These are phyloP conservation scores for Rattus rattus DNA, from an alignment of 2,113 vertebrate genomes.

Conservation along the genomic window DNA sequence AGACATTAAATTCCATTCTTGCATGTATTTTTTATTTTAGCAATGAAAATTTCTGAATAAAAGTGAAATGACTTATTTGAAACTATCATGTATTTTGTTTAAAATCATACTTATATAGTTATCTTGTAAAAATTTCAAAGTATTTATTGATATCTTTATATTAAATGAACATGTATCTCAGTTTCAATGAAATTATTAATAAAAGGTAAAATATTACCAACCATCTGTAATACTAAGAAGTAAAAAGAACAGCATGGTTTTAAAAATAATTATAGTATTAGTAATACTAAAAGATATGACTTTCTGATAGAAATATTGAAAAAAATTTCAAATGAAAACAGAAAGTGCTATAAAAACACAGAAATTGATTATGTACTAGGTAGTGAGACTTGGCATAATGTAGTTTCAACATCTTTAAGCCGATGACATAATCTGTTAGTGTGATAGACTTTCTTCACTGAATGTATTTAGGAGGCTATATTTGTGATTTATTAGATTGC, in stretches of 20 bases:
- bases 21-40: background rate
- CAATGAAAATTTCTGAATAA: conserved; percentile 21
- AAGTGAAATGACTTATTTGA: background rate
- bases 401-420: conserved; percentile 34
- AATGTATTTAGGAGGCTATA: background rate
- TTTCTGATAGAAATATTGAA: background rate
- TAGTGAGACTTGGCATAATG: background rate
- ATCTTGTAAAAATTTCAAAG: conserved; percentile 7
- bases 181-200: conserved; percentile 40
- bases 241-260: background rate
- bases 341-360: background rate
- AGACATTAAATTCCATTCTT: background rate
- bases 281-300: background rate
- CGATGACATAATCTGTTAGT: background rate
- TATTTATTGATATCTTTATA: conserved; percentile 41
- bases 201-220: conserved; percentile 27
- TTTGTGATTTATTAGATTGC: background rate
- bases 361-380: background rate
- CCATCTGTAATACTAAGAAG: conserved; percentile 20
- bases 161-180: background rate
- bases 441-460: background rate
- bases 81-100: conserved; percentile 34
- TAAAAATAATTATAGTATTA: background rate
- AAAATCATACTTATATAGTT: background rate
- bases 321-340: conserved; percentile 26